phyloP scores from a whole-genome alignment of 2,888 invertebrate species.

The Ophonus ardosiacus region DNA sequence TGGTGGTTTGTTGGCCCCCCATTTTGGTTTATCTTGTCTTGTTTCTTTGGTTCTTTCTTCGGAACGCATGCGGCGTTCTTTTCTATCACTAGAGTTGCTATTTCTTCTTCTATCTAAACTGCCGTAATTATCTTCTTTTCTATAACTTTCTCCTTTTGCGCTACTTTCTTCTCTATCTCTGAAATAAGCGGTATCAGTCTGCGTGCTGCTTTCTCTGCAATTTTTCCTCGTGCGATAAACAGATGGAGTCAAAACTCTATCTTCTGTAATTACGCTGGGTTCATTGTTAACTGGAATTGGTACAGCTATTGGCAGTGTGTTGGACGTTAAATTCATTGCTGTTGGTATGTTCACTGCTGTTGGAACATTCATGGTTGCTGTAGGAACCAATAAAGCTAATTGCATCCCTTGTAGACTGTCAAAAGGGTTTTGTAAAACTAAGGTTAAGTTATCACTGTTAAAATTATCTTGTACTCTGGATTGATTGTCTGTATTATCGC shows the following conservation, averaged over 20 bases:
- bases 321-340: constrained; percentile 8
- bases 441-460: constrained; percentile 72
- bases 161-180: constrained; percentile 69
- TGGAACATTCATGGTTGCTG: constrained; percentile 71
- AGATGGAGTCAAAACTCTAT: constrained; percentile 79
- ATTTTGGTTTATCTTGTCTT: constrained; percentile 82
- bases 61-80: constrained; percentile 78
- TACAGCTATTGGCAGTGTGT: constrained; percentile 70
- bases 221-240: constrained; percentile 76
- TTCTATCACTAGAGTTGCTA: constrained; percentile 76
- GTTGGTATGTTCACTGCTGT: constrained; percentile 68
- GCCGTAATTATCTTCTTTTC: constrained; percentile 72
- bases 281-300: constrained; percentile 69
- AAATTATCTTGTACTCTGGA: constrained; percentile 55
- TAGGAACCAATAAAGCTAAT: constrained; percentile 80
- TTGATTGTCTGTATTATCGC: constrained; percentile 32
- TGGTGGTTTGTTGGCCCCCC: constrained; percentile 87
- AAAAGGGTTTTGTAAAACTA: constrained; percentile 74
- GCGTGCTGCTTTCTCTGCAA: constrained; percentile 82
- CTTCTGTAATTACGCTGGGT: constrained; percentile 73
- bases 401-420: constrained; percentile 78
- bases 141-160: constrained; percentile 71
- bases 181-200: constrained; percentile 78
- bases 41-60: constrained; percentile 79
- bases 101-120: constrained; percentile 78